phyloP scores from a whole-genome alignment of 2,113 vertebrate genomes.

The Perca schrenkii region DNA sequence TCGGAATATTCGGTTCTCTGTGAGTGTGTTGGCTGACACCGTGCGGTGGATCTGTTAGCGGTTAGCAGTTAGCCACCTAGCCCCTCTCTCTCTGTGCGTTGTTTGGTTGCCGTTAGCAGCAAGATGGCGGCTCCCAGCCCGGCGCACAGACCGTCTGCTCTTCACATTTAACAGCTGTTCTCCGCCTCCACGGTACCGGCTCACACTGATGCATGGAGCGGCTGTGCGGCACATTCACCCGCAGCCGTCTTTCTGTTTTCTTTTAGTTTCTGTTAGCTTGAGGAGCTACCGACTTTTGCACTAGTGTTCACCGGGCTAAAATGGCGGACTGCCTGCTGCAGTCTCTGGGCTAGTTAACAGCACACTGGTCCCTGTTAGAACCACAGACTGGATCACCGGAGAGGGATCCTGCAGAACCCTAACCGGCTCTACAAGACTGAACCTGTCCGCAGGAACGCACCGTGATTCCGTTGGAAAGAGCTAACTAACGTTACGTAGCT shows the following conservation, averaged over 20 bases:
- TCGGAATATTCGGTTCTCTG: no score
- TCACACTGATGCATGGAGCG: constrained; percentile 15
- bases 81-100: constrained; percentile 31
- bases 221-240: background rate
- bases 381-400: no score
- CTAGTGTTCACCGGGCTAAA: constrained; percentile 66
- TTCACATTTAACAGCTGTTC: constrained; percentile 50
- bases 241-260: background rate
- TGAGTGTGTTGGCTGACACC: no score
- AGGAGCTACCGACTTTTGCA: constrained; percentile 42
- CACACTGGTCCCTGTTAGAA: background rate
- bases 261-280: background rate
- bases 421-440: background rate
- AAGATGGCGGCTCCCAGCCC: constrained; percentile 85
- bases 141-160: constrained; percentile 46
- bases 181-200: background rate
- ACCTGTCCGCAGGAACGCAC: background rate
- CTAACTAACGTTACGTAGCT: background rate
- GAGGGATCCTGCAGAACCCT: no score
- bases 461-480: background rate
- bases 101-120: constrained; percentile 69
- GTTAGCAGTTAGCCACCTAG: background rate
- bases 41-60: no score
- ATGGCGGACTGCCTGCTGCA: constrained; percentile 71
- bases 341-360: constrained; percentile 19